Conservation (phyloP, 2,888 invertebrate genomes). For the Bellardia bayeri region DNA sequence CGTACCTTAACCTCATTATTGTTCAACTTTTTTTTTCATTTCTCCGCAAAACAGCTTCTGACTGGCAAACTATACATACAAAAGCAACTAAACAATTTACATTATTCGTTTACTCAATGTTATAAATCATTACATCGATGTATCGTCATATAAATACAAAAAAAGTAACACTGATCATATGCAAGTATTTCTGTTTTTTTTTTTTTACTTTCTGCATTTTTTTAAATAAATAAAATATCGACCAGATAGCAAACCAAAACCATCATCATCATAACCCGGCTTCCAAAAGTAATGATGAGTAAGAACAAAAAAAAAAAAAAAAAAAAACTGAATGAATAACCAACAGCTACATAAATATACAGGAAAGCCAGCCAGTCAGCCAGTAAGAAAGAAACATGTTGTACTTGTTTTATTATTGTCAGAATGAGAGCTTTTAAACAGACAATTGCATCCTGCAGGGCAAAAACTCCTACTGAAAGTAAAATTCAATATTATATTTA, state of each 20-base stretch:
- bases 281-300: slow-evolving; percentile 23
- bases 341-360: slow-evolving; percentile 21
- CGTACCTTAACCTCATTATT: slow-evolving; percentile 70
- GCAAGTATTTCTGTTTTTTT: neutral
- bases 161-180: slow-evolving; percentile 46
- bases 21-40: slow-evolving; percentile 6
- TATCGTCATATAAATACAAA: slow-evolving; percentile 65
- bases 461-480: slow-evolving; percentile 76
- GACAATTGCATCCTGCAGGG: slow-evolving; percentile 83
- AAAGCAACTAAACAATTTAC: slow-evolving; percentile 60
- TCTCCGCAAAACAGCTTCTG: slow-evolving; percentile 68
- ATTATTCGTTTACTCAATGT: slow-evolving; percentile 42
- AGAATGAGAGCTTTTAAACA: slow-evolving; percentile 78
- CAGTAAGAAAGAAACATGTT: slow-evolving; percentile 50
- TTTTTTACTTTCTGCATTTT: neutral
- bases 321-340: slow-evolving; percentile 46
- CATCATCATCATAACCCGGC: slow-evolving; percentile 33
- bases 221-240: slow-evolving; percentile 31
- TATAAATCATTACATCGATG: slow-evolving; percentile 71
- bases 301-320: neutral
- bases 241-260: slow-evolving; percentile 25
- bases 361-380: slow-evolving; percentile 20
- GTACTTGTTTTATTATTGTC: slow-evolving; percentile 72
- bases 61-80: slow-evolving; percentile 26
- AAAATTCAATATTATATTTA: slow-evolving; percentile 71